Conservation (phyloP, 2,113 vertebrate genomes). For the Furnarius figulus region DNA sequence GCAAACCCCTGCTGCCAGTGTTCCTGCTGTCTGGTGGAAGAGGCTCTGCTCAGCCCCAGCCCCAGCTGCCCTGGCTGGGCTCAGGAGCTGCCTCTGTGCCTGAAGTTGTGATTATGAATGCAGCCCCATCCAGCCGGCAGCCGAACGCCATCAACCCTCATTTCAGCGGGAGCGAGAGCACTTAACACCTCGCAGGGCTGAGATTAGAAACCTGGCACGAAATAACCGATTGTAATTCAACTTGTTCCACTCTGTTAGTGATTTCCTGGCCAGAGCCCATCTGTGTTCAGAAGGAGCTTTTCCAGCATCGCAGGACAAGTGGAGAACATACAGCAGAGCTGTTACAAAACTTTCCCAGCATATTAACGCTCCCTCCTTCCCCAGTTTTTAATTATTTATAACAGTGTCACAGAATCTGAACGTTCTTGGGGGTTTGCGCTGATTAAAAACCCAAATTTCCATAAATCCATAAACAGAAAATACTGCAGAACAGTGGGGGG, state of each 20-base stretch:
- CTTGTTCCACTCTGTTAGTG: neutral
- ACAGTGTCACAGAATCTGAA: neutral
- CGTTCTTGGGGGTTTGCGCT: neutral
- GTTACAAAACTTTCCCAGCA: neutral
- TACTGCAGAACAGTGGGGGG: neutral
- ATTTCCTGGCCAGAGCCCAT: constrained; percentile 24
- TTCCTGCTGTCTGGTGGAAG: neutral
- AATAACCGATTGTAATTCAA: neutral
- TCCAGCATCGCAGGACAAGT: neutral
- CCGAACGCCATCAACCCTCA: neutral
- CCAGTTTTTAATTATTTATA: constrained; percentile 4
- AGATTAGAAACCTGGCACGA: constrained; percentile 17
- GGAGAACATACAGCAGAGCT: neutral
- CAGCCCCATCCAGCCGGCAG: neutral
- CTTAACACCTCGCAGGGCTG: constrained; percentile 1
- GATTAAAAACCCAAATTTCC: neutral
- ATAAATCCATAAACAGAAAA: neutral
- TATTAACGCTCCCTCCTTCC: neutral
- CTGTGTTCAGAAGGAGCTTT: constrained; percentile 13
- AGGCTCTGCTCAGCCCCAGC: neutral
- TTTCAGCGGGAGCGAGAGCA: constrained; percentile 16
- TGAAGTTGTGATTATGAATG: neutral
- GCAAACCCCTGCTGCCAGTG: neutral
- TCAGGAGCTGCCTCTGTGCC: neutral
- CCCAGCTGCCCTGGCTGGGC: neutral